Percentiles rank a stretch among this genome's conserved stretches.
Conservation (phyloP, 2,797 vertebrate species). For the Anas bernieri region DNA sequence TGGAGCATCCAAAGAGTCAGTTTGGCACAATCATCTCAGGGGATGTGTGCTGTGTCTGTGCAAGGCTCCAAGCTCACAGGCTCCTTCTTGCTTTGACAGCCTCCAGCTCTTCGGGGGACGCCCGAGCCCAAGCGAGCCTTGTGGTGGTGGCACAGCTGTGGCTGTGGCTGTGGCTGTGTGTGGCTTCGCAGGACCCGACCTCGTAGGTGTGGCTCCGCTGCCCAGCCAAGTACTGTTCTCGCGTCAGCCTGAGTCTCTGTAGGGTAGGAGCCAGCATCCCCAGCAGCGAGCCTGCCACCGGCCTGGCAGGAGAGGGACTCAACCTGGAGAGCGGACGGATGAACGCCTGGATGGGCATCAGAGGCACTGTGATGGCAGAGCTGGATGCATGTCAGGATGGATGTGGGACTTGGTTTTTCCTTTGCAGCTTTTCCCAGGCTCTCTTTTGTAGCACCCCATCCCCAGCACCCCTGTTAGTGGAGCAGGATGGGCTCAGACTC, state of each 20-base stretch:
- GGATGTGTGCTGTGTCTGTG: neutral
- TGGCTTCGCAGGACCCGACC: conserved; percentile 62
- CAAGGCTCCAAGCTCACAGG: rapidly evolving
- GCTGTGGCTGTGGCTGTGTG: conserved; percentile 71
- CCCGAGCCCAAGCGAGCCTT: conserved; percentile 46
- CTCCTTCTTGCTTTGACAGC: conserved; percentile 61
- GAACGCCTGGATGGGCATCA: rapidly evolving
- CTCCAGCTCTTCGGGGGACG: conserved; percentile 75
- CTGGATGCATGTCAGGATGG: rapidly evolving
- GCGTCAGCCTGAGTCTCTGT: conserved; percentile 64
- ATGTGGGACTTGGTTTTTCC: neutral
- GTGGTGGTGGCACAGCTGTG: conserved; percentile 75
- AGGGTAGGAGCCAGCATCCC: conserved; percentile 73
- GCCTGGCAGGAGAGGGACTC: neutral
- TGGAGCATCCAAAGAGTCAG: neutral
- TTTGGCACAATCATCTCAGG: no score
- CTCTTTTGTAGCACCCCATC: neutral
- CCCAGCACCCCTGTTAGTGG: rapidly evolving
- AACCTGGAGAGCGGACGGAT: rapidly evolving
- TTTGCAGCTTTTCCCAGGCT: neutral
- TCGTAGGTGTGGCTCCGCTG: conserved; percentile 62
- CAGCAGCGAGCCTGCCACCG: neutral
- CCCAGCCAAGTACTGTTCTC: conserved; percentile 74
- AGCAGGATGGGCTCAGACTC: rapidly evolving
- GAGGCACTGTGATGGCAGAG: rapidly evolving